phyloP scores from a whole-genome alignment of 2,113 vertebrate genomes.

The Guaruba guarouba region DNA sequence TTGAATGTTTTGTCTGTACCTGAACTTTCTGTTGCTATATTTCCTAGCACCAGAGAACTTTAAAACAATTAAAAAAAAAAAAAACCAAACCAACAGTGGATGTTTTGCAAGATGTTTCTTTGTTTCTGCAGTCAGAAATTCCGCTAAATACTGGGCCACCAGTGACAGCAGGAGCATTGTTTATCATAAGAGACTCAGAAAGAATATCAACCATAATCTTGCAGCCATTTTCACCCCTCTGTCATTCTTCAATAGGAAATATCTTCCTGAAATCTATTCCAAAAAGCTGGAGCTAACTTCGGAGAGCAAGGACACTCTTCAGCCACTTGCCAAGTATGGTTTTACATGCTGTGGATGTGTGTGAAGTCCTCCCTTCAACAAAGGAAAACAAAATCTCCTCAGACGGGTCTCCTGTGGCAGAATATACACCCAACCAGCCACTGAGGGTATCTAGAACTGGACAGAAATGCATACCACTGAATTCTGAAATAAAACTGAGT shows the following conservation, averaged over 20 bases:
- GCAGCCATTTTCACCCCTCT: fast-evolving
- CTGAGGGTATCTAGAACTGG: not conserved
- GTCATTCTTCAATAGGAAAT: not conserved
- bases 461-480: fast-evolving
- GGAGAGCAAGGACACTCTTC: not conserved
- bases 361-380: not conserved
- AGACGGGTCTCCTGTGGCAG: not conserved
- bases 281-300: not conserved
- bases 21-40: not conserved
- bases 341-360: not conserved
- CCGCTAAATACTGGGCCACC: not conserved
- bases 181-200: not conserved
- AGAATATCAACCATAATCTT: not conserved
- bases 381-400: not conserved
- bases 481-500: not conserved
- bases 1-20: not conserved
- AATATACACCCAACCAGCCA: not conserved
- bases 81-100: not conserved
- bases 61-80: not conserved
- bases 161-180: not conserved
- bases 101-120: not conserved
- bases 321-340: not conserved
- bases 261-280: not conserved
- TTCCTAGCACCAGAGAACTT: not conserved
- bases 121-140: not conserved